These are phyloP conservation scores for Tribolium castaneum DNA, from an alignment of 1,140 invertebrate species.

Conservation along the genomic window DNA sequence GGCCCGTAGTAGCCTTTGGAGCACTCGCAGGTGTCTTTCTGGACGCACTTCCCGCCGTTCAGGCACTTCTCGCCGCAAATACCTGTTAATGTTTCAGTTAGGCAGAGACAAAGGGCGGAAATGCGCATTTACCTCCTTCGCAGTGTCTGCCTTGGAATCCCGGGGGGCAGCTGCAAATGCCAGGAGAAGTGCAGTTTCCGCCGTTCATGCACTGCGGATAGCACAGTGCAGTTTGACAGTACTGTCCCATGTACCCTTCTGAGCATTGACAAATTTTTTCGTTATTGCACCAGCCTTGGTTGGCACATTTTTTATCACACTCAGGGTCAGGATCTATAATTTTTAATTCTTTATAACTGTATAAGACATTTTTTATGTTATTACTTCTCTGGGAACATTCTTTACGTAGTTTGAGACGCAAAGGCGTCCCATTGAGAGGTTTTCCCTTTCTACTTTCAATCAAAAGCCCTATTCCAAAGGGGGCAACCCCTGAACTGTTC, in stretches of 20 bases:
- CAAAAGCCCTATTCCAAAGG: conserved; percentile 87
- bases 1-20: conserved; percentile 89
- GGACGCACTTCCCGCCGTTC: conserved; percentile 94
- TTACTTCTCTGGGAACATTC: conserved; percentile 93
- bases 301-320: conserved; percentile 86
- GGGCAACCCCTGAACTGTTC: conserved; percentile 88
- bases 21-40: conserved; percentile 92
- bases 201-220: conserved; percentile 94
- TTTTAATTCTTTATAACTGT: conserved; percentile 26
- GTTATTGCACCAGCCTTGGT: conserved; percentile 83
- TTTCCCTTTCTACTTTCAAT: conserved; percentile 82
- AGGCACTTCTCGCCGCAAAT: conserved; percentile 91
- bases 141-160: conserved; percentile 93
- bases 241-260: conserved; percentile 89
- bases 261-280: conserved; percentile 87
- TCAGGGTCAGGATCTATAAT: conserved; percentile 85
- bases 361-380: not conserved
- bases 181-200: conserved; percentile 89
- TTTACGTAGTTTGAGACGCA: conserved; percentile 90
- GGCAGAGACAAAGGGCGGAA: not conserved
- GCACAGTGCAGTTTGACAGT: conserved; percentile 88
- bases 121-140: conserved; percentile 79
- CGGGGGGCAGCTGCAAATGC: conserved; percentile 84
- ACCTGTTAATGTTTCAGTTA: conserved; percentile 69
- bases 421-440: conserved; percentile 87